Percentiles rank a stretch among this genome's conserved stretches.
Conservation (phyloP, 2,888 invertebrate species). For the Congeria kusceri region DNA sequence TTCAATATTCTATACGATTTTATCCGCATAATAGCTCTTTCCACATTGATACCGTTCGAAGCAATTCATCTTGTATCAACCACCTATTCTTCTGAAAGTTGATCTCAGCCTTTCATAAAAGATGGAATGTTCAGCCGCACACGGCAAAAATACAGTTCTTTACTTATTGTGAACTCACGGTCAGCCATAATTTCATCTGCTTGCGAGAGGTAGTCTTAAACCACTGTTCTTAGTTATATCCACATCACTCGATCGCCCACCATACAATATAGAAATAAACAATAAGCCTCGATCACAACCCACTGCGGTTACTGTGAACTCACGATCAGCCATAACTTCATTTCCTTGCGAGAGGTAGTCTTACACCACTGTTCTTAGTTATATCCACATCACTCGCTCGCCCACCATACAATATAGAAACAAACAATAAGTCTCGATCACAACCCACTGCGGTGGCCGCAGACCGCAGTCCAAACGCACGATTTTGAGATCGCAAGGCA, state of each 20-base stretch:
- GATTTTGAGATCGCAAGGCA: too few relatives aligned
- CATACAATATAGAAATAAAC: conserved; percentile 25
- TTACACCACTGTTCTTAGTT: conserved; percentile 34
- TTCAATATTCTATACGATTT: too few relatives aligned
- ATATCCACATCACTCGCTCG: conserved; percentile 33
- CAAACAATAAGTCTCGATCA: too few relatives aligned
- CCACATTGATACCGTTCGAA: conserved; percentile 32
- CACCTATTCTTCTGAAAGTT: conserved; percentile 30
- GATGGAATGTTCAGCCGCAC: not conserved
- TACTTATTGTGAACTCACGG: too few relatives aligned
- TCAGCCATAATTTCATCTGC: conserved; percentile 46
- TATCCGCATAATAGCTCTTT: too few relatives aligned
- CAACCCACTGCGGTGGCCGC: too few relatives aligned
- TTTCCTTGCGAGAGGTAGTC: conserved; percentile 43
- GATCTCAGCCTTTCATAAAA: conserved; percentile 2
- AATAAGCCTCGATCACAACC: too few relatives aligned
- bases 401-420: conserved; percentile 24
- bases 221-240: conserved; percentile 34
- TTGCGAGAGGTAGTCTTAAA: conserved; percentile 33
- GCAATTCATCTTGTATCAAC: conserved; percentile 35
- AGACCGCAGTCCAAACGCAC: too few relatives aligned
- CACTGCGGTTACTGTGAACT: too few relatives aligned
- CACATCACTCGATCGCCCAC: conserved; percentile 30
- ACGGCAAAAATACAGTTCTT: too few relatives aligned
- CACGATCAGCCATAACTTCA: conserved; percentile 37